Conservation (phyloP, 1,140 invertebrate genomes). For the Platorchestia sp. region DNA sequence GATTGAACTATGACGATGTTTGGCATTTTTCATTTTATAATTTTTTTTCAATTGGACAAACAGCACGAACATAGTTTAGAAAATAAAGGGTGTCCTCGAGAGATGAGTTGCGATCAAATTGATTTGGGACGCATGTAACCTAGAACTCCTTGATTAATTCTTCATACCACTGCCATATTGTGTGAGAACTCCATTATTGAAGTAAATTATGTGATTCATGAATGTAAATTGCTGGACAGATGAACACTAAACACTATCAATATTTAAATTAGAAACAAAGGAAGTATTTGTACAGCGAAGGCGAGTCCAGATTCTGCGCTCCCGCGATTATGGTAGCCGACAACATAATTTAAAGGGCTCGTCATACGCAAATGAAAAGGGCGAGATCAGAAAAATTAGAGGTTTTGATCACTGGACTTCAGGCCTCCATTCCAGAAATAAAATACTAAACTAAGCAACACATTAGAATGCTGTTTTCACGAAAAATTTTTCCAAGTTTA, state of each 20-base stretch:
- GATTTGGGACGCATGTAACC: not conserved
- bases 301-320: not conserved
- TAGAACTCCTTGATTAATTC: not conserved
- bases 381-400: not conserved
- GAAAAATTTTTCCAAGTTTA: no score
- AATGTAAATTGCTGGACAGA: not conserved
- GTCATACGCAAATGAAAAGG: not conserved
- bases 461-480: no score
- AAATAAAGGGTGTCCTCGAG: not conserved
- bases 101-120: not conserved
- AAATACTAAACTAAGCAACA: no score
- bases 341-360: not conserved
- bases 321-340: not conserved
- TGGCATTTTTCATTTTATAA: not conserved
- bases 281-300: not conserved
- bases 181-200: not conserved
- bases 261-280: not conserved
- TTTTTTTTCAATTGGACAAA: not conserved
- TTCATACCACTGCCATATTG: no score
- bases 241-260: not conserved
- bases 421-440: not conserved
- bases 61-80: not conserved
- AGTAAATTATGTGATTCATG: not conserved
- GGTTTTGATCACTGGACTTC: no score
- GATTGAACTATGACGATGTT: not conserved